Percentiles rank a stretch among this genome's conserved stretches.
Conservation (phyloP, 2,113 vertebrate species). For the Myrmecophaga tridactyla region DNA sequence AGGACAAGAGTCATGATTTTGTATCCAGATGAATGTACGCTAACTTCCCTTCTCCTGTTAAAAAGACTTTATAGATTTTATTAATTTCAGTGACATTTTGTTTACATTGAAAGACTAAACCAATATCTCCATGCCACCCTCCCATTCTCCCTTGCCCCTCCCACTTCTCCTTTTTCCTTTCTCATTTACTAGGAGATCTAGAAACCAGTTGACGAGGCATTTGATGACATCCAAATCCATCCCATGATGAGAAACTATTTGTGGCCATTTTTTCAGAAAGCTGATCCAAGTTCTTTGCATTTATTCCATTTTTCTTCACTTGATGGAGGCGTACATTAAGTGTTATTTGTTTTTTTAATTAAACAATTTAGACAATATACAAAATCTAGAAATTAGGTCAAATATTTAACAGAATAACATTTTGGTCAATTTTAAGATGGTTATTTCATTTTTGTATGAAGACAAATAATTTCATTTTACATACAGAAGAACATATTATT, state of each 20-base stretch:
- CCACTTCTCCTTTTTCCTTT: neutral
- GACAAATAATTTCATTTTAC: neutral
- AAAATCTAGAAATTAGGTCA: neutral
- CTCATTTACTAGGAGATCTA: neutral
- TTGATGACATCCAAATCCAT: neutral
- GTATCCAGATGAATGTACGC: neutral
- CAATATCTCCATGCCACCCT: neutral
- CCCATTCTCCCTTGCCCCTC: neutral
- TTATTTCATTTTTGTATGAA: neutral
- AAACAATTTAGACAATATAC: neutral
- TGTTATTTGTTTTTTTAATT: neutral
- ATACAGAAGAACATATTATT: neutral
- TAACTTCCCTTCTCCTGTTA: neutral
- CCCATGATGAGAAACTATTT: neutral
- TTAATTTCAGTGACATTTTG: slow-evolving; percentile 50
- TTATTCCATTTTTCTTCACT: neutral
- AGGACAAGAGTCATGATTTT: slow-evolving; percentile 10
- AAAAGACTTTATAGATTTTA: slow-evolving; percentile 34
- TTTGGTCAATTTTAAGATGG: neutral
- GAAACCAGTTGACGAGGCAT: neutral
- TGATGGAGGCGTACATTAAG: neutral
- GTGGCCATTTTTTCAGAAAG: neutral
- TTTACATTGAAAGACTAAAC: slow-evolving; percentile 33
- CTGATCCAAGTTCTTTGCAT: neutral
- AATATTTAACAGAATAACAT: neutral